Base-by-base conservation (phyloP, 2,888 invertebrate species). In the Leucania comma region DNA sequence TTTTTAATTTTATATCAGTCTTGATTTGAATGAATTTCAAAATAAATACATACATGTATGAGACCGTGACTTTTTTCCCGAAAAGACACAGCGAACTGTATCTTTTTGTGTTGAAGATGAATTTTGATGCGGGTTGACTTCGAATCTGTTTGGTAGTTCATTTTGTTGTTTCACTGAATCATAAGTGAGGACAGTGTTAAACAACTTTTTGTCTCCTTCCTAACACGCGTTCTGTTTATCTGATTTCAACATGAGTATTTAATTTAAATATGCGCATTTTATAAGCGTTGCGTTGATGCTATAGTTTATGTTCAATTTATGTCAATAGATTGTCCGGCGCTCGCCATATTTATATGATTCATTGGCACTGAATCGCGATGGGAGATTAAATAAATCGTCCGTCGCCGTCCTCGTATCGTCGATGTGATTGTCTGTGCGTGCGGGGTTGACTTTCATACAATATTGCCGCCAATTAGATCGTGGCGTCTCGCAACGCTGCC, bases 51-150 rank as follows among this genome's bases (percentile, higher is more conserved):
- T 42, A 69, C 86, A 88, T 89, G 83, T 86, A 88, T 89, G 86
- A 90, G 86, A 75, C 81, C 75, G 81, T 82, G 84, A 77, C 68
- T 89, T 83, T 84, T 82, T 90, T 86, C 81, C 87, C 85, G 84
- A 88, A 91, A 89, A 88, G 72, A 81, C 71, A 54, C 76, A 69
- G 66, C 58, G 22, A 79, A 79, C 78, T 83, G 84, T 88, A 85
- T 90, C 85, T 88, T 90, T 91, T 92, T 89, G 82, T 86, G 79
- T 87, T 87, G 78, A 80, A 79, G 83, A 87, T 89, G 88, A 88
- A 89, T 91, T 91, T 92, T 94, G 93, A 95, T 89, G 85, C 90
- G 92, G 94, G 93, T 94, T 88, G 93, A 90, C 91, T 87, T 90
- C 83, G 87, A 84, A 78, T 78, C 82, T 90, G 87, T 90, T 72